phyloP scores from a whole-genome alignment of 1,140 invertebrate species.

The Dreissena polymorpha region DNA sequence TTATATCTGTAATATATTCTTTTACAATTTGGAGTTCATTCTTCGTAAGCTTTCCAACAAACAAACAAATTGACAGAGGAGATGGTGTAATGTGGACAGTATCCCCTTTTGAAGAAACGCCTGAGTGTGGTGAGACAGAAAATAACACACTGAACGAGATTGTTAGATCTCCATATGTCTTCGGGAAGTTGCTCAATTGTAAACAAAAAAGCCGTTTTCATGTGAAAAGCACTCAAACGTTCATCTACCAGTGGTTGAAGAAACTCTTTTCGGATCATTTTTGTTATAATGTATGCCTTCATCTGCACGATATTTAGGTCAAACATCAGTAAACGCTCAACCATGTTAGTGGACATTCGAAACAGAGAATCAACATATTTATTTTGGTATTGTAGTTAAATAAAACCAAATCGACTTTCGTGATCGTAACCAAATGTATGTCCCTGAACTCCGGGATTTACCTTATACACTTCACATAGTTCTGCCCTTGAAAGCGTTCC shows the following conservation, averaged over 20 bases:
- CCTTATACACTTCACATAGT: no score
- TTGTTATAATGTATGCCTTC: not conserved
- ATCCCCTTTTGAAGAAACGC: not conserved
- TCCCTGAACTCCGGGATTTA: no score
- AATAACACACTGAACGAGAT: not conserved
- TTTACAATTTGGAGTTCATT: not conserved
- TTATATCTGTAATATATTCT: not conserved
- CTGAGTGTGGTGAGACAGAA: constrained; percentile 1
- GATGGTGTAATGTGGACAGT: not conserved
- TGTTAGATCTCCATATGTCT: not conserved
- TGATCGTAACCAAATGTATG: no score
- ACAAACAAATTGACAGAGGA: not conserved
- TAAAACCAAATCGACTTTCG: no score
- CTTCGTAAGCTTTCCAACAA: not conserved
- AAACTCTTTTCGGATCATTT: not conserved
- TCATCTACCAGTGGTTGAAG: not conserved
- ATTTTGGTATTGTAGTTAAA: no score
- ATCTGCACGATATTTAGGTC: not conserved
- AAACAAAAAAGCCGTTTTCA: not conserved
- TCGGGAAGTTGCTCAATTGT: not conserved
- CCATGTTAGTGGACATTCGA: not conserved
- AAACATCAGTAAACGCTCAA: constrained; percentile 4
- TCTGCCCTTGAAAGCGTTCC: no score
- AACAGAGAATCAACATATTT: no score
- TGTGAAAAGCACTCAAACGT: not conserved